These are phyloP conservation scores for Odocoileus hemionus DNA, from an alignment of 2,113 vertebrate species.

Conservation along the genomic window DNA sequence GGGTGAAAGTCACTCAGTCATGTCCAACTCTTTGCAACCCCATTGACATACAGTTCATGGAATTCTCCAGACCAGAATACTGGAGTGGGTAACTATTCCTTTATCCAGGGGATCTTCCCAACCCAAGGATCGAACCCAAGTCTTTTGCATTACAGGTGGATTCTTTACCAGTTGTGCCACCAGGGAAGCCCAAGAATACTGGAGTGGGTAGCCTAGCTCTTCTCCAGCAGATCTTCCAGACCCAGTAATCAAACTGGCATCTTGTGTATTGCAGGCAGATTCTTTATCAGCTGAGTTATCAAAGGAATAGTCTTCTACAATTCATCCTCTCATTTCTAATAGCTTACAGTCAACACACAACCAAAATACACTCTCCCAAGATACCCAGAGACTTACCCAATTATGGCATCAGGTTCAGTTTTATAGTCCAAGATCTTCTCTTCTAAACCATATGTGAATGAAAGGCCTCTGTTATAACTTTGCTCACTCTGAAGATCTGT, in stretches of 20 bases:
- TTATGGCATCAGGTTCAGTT: not conserved
- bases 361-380: not conserved
- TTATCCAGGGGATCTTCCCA: too few relatives aligned
- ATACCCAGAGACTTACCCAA: not conserved
- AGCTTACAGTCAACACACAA: not conserved
- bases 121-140: too few relatives aligned
- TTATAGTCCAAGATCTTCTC: not conserved
- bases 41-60: not conserved
- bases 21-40: not conserved
- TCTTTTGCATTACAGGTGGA: too few relatives aligned
- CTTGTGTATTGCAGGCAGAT: not conserved
- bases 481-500: not conserved
- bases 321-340: not conserved
- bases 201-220: not conserved
- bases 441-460: not conserved
- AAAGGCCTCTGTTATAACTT: not conserved
- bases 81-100: too few relatives aligned
- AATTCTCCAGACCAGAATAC: not conserved
- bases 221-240: not conserved
- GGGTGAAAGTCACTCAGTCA: not conserved
- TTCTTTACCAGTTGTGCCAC: too few relatives aligned
- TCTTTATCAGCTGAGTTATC: not conserved
- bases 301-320: not conserved
- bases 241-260: not conserved
- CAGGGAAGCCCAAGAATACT: not conserved